Conservation (phyloP, 64 coral and sea anemone genomes). For the Montipora foliosa region DNA sequence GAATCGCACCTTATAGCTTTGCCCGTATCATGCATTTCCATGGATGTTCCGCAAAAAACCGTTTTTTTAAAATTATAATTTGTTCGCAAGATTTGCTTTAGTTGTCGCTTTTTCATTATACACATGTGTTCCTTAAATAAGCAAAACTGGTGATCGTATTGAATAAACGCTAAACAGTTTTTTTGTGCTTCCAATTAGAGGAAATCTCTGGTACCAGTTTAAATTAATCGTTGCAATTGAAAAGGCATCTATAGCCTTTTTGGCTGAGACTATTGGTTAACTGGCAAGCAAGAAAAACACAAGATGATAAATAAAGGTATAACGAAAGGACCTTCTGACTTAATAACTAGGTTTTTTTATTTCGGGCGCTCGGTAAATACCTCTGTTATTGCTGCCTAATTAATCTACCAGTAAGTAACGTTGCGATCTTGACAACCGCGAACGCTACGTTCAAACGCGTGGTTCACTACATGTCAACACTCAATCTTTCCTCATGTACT, state of each 20-base stretch:
- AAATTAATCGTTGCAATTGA: too few species aligned
- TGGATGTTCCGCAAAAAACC: too few species aligned
- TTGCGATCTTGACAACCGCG: not conserved
- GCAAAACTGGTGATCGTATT: constrained; percentile 16
- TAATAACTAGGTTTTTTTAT: not conserved
- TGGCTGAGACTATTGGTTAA: too few species aligned
- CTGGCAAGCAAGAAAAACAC: not conserved
- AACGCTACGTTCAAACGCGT: constrained; percentile 44
- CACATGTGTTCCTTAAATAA: not conserved
- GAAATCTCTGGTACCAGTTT: constrained; percentile 1
- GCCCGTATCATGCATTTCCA: too few species aligned
- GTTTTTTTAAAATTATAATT: not conserved
- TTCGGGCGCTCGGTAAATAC: not conserved
- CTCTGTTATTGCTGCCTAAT: too few species aligned
- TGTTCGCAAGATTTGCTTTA: not conserved
- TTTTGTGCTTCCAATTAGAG: constrained; percentile 26
- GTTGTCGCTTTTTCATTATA: not conserved
- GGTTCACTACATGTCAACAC: not conserved
- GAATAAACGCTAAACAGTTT: not conserved
- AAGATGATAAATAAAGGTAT: not conserved
- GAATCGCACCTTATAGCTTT: too few species aligned
- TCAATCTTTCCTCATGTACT: not conserved
- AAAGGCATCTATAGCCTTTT: too few species aligned
- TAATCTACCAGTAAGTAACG: not conserved
- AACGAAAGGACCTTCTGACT: not conserved